These are phyloP conservation scores for Actinopyga echinites DNA, from an alignment of 53 echinoderm and acorn worm genomes.

Conservation along the genomic window DNA sequence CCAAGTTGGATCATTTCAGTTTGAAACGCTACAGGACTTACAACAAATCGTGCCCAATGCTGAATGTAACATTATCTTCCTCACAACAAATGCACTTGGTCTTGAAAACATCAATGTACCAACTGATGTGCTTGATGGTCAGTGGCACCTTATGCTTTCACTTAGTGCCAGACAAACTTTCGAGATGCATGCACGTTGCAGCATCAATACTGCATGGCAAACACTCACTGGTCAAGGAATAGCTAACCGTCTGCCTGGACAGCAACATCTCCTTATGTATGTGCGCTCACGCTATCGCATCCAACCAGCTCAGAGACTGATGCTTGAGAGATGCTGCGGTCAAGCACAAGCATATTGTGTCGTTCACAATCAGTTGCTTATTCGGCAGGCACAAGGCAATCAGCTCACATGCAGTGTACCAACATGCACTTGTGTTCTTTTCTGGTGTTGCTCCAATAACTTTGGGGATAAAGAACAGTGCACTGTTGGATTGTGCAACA, in stretches of 20 bases:
- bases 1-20: not conserved
- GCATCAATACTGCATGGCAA: slow-evolving; percentile 7
- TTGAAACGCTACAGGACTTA: not conserved
- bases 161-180: not conserved
- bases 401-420: slow-evolving; percentile 31
- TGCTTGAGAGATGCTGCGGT: slow-evolving; percentile 49
- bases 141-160: slow-evolving; percentile 13
- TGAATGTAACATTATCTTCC: not conserved
- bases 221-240: not conserved
- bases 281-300: slow-evolving; percentile 39
- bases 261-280: slow-evolving; percentile 25
- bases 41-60: not conserved
- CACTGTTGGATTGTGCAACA: slow-evolving; percentile 43
- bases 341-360: slow-evolving; percentile 51
- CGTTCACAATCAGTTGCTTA: slow-evolving; percentile 31
- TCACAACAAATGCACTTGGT: not conserved
- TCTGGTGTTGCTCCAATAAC: slow-evolving; percentile 46
- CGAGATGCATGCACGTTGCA: not conserved
- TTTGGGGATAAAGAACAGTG: slow-evolving; percentile 46
- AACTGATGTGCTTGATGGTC: not conserved
- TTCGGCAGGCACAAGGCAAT: slow-evolving; percentile 36
- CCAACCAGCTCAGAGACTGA: slow-evolving; percentile 18
- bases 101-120: not conserved
- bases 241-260: slow-evolving; percentile 9
- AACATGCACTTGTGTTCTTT: slow-evolving; percentile 39